Conservation (phyloP, 2,888 invertebrate genomes). For the Gastrophysa polygoni region DNA sequence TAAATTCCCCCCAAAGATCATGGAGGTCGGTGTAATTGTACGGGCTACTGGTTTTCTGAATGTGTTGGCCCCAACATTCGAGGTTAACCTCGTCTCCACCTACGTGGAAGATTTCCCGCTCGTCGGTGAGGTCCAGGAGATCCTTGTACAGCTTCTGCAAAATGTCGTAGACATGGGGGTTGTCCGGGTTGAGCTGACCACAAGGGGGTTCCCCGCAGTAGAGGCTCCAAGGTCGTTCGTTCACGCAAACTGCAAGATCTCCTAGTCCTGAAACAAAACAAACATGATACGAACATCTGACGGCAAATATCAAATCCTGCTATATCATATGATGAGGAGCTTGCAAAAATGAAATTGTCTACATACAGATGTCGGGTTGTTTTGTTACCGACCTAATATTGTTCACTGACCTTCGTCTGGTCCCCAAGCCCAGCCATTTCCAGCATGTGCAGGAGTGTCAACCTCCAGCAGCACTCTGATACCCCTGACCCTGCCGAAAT, state of each 20-base stretch:
- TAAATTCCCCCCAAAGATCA: constrained; percentile 81
- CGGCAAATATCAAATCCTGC: too few species aligned
- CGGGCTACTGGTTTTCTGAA: constrained; percentile 47
- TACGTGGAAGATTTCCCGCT: constrained; percentile 80
- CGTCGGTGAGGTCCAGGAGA: constrained; percentile 73
- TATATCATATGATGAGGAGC: too few species aligned
- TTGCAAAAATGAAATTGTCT: too few species aligned
- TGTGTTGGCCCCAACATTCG: constrained; percentile 73
- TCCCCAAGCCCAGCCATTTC: constrained; percentile 87
- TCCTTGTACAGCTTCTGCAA: constrained; percentile 79
- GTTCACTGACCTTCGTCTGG: constrained; percentile 72
- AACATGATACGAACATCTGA: too few species aligned
- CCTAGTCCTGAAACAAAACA: constrained; percentile 61
- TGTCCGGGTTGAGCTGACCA: constrained; percentile 83
- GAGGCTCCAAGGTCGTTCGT: constrained; percentile 75
- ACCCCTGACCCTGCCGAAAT: constrained; percentile 80
- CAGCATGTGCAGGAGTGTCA: constrained; percentile 89
- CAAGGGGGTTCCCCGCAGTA: constrained; percentile 88
- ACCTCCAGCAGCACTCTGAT: constrained; percentile 87
- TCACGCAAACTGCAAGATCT: constrained; percentile 79
- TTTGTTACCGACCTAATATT: too few species aligned
- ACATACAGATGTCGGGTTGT: too few species aligned
- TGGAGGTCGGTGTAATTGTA: constrained; percentile 76
- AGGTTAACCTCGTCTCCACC: constrained; percentile 86
- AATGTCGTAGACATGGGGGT: constrained; percentile 76